Base-by-base conservation (phyloP, 1,140 invertebrate genomes). In the Oreohelix idahoensis region DNA sequence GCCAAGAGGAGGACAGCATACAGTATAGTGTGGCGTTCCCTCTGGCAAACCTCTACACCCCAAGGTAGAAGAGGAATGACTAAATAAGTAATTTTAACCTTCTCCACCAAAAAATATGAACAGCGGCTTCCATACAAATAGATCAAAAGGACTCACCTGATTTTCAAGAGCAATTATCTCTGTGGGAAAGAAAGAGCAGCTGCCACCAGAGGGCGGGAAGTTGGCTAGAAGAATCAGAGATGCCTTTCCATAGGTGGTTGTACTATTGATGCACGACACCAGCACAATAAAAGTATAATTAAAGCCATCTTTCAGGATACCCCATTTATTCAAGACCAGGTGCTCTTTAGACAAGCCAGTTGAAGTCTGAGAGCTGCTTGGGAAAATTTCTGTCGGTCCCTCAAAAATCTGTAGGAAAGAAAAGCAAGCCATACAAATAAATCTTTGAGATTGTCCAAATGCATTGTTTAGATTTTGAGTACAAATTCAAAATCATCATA, bases 271-370 rank as follows among this genome's bases (percentile, higher is more conserved):
- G 17, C 78, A 85, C 17, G 79, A 84, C 0, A 87, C 86, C 36
- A 76, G 69, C 0, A 90, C 80, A 38, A 71, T 83, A 70, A 88
- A 88, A 32, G 77, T 87, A 82, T 91, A 89, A 39, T 49, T 69
- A 39, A 71, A 74, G 20, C 79, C 84, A 38, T 81, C 70, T 29
- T 83, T 81, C 11, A 90, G 82, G 1, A 88, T 86, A 17, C 88
- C 83, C 79, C 88, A 88, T 42, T 76, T 63, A 20, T 73, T 83
- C 66, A 84, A 53, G 75, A 70, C 87, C 82, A 83, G 85, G 49
- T 84, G 86, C 10, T 71, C 79, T 11, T 36, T 81, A 53, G 76
- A 35, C 36, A 35, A 42, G 15, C 81, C 83, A 17, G 83, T 83
- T 29, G 75, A 74, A 0, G 53, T 84, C 4, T 87, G 73, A n/a